phyloP scores from a whole-genome alignment of 2,797 vertebrate genomes.

The Crotalus adamanteus region DNA sequence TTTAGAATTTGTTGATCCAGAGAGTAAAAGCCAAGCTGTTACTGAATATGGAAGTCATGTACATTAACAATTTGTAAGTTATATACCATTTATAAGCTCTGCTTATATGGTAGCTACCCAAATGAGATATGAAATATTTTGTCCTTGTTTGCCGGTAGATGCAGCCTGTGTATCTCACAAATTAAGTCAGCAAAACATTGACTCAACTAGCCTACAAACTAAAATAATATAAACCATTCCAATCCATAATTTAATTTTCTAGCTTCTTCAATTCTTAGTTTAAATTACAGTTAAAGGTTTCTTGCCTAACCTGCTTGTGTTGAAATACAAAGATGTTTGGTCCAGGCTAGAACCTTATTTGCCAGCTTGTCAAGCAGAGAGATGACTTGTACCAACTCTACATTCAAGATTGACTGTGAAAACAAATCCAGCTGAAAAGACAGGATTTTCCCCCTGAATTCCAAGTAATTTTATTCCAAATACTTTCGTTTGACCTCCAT shows the following conservation, averaged over 20 bases:
- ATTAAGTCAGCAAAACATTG: background rate
- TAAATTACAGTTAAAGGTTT: background rate
- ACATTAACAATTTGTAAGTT: background rate
- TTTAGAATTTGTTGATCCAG: background rate
- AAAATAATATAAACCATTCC: background rate
- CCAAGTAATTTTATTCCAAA: conserved; percentile 5
- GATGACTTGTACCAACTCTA: background rate
- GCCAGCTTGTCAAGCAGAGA: background rate
- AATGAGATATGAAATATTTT: background rate
- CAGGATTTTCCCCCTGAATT: background rate
- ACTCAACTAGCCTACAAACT: background rate
- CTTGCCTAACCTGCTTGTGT: background rate
- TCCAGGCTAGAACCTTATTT: background rate
- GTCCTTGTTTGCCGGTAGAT: background rate
- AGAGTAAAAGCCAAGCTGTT: background rate
- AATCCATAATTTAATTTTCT: background rate
- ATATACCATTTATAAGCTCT: background rate
- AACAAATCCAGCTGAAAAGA: background rate
- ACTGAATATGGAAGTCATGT: background rate
- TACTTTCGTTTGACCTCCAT: background rate
- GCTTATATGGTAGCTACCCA: background rate
- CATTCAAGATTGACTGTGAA: background rate
- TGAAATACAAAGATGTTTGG: background rate
- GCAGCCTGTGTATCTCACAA: background rate
- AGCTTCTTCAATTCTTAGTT: background rate